Conservation (phyloP, 2,888 invertebrate species). For the Amphimallon solstitiale region DNA sequence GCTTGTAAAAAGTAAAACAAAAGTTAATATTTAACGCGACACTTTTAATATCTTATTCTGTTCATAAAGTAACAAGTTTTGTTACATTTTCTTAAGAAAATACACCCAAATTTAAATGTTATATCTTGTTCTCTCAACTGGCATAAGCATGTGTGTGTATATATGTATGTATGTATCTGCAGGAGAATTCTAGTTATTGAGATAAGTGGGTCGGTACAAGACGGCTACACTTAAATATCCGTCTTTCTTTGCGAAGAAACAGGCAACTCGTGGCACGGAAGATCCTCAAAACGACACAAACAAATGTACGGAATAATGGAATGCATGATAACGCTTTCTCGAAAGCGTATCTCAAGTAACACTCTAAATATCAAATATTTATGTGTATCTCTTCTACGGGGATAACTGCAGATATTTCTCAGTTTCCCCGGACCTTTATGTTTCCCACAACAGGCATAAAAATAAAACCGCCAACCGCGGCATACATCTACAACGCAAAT, state of each 20-base stretch:
- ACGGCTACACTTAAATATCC: constrained; percentile 28
- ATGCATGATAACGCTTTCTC: constrained; percentile 34
- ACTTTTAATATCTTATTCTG: no score
- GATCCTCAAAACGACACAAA: constrained; percentile 23
- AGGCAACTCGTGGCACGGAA: not conserved
- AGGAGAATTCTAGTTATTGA: constrained; percentile 23
- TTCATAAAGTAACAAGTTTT: no score
- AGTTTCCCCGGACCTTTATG: constrained; percentile 36
- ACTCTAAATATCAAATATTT: constrained; percentile 39
- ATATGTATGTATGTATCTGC: not conserved
- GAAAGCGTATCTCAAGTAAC: constrained; percentile 32
- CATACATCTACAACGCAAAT: constrained; percentile 37
- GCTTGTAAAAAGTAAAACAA: no score
- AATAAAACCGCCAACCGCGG: constrained; percentile 33
- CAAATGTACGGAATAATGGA: constrained; percentile 34
- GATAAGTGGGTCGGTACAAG: constrained; percentile 17
- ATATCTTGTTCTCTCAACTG: not conserved
- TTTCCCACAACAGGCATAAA: constrained; percentile 40
- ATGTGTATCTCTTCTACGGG: constrained; percentile 36
- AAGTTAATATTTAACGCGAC: no score
- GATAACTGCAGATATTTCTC: constrained; percentile 39
- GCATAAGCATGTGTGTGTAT: no score
- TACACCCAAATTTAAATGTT: constrained; percentile 1
- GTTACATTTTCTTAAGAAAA: no score
- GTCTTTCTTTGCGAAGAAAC: not conserved